A percentile compares a stretch with the other conserved stretches of the same genome.
Evolutionary conservation across 2,888 invertebrate species (phyloP).

Genomic region (Netelia virgata): DNA sequence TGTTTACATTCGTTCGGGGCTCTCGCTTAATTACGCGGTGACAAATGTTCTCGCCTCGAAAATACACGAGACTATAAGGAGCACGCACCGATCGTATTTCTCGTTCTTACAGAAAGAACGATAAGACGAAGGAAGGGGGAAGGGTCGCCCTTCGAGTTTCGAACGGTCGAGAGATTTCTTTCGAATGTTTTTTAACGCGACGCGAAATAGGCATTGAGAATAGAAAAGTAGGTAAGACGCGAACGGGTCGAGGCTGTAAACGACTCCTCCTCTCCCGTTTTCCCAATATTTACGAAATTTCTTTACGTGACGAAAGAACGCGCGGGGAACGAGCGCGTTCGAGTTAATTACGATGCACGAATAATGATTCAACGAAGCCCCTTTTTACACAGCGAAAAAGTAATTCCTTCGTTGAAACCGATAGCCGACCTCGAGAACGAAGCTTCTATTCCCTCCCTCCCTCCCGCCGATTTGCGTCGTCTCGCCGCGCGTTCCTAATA

Average conservation of each 20-base stretch:
- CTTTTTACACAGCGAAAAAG: slow-evolving; percentile 27
- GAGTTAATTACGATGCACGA: slow-evolving; percentile 64
- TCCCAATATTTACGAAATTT: slow-evolving; percentile 60
- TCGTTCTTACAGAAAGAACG: too few species aligned
- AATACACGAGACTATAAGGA: too few species aligned
- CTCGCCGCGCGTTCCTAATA: background rate
- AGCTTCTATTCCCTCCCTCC: slow-evolving; percentile 10
- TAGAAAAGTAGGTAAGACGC: too few species aligned
- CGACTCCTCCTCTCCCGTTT: slow-evolving; percentile 3
- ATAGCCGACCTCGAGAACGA: slow-evolving; percentile 28
- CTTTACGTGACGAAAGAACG: slow-evolving; percentile 22
- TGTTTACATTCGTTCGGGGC: too few species aligned
- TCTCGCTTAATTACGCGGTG: too few species aligned
- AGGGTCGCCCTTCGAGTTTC: too few species aligned
- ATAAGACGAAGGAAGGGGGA: too few species aligned
- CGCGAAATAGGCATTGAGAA: too few species aligned
- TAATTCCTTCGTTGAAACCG: slow-evolving; percentile 7
- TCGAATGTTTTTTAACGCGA: too few species aligned
- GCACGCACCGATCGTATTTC: too few species aligned
- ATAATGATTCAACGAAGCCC: slow-evolving; percentile 60
- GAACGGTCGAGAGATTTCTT: too few species aligned
- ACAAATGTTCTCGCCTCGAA: too few species aligned
- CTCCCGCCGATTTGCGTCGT: background rate
- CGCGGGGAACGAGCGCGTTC: slow-evolving; percentile 4
- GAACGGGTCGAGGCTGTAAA: background rate